phyloP scores from a whole-genome alignment of 1,140 invertebrate species.

The Lethrus apterus region DNA sequence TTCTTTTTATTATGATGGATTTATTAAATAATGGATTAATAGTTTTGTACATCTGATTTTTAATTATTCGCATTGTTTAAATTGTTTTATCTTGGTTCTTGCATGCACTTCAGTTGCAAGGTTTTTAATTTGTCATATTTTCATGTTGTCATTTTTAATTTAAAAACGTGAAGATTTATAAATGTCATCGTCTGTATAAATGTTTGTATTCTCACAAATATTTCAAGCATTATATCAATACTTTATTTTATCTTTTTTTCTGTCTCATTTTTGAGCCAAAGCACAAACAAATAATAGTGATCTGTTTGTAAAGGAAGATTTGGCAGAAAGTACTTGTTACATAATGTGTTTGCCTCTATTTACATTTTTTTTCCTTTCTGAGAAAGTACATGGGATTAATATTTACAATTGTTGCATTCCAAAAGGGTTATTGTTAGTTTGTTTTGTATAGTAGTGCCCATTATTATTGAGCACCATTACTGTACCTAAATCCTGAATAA shows the following conservation, averaged over 20 bases:
- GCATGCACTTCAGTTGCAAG: slow-evolving; percentile 5
- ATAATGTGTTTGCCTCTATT: too few species aligned
- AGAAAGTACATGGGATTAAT: slow-evolving; percentile 14
- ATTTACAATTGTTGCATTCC: slow-evolving; percentile 38
- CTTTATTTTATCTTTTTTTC: background rate
- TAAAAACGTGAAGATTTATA: too few species aligned
- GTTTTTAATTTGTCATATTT: slow-evolving; percentile 9
- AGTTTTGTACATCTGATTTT: too few species aligned
- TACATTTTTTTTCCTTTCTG: too few species aligned
- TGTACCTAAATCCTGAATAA: slow-evolving; percentile 32
- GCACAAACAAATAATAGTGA: too few species aligned
- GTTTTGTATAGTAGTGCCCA: slow-evolving; percentile 31
- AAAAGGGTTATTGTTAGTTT: slow-evolving; percentile 37
- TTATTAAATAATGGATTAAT: too few species aligned
- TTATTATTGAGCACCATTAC: slow-evolving; percentile 9
- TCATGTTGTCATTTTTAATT: slow-evolving; percentile 3
- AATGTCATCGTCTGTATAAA: too few species aligned
- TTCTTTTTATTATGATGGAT: too few species aligned
- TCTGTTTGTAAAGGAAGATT: background rate
- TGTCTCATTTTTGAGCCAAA: background rate
- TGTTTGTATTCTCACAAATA: too few species aligned
- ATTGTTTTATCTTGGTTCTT: slow-evolving; percentile 12
- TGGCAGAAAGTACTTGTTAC: too few species aligned
- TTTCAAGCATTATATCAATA: background rate
- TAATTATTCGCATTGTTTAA: too few species aligned